phyloP scores from a whole-genome alignment of 64 coral and sea anemone genomes.

The Astreopora myriophthalma region DNA sequence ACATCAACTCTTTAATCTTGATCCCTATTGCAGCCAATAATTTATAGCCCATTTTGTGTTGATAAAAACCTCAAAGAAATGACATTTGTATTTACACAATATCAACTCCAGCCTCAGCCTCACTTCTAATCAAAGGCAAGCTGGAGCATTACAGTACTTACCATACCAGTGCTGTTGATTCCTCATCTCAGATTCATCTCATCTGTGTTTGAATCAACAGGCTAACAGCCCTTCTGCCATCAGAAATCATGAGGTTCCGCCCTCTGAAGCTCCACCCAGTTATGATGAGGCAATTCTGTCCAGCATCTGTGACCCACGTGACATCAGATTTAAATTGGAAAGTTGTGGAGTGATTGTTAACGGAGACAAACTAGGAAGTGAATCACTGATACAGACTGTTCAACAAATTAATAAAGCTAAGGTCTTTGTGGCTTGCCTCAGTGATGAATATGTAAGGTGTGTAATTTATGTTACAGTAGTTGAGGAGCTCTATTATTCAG shows the following conservation, averaged over 20 bases:
- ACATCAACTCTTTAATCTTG: no score
- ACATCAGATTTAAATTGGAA: slow-evolving; percentile 63
- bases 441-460: slow-evolving; percentile 91
- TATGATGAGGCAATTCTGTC: slow-evolving; percentile 68
- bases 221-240: slow-evolving; percentile 72
- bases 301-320: slow-evolving; percentile 75
- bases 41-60: no score
- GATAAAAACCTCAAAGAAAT: no score
- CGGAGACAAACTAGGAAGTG: slow-evolving; percentile 5
- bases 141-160: no score
- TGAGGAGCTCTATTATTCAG: no score
- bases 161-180: no score
- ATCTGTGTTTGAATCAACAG: slow-evolving; percentile 10
- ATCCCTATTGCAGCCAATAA: no score
- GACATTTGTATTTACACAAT: no score
- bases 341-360: slow-evolving; percentile 48
- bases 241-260: slow-evolving; percentile 56
- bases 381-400: slow-evolving; percentile 69
- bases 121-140: no score
- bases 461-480: background rate
- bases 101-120: no score
- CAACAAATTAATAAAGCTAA: slow-evolving; percentile 81
- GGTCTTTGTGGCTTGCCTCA: slow-evolving; percentile 92
- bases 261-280: slow-evolving; percentile 55
- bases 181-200: no score